Percentiles rank a stretch among this genome's conserved stretches.
Evolutionary conservation across 2,888 invertebrate species (phyloP).

Genomic region (Noctua fimbriata): DNA sequence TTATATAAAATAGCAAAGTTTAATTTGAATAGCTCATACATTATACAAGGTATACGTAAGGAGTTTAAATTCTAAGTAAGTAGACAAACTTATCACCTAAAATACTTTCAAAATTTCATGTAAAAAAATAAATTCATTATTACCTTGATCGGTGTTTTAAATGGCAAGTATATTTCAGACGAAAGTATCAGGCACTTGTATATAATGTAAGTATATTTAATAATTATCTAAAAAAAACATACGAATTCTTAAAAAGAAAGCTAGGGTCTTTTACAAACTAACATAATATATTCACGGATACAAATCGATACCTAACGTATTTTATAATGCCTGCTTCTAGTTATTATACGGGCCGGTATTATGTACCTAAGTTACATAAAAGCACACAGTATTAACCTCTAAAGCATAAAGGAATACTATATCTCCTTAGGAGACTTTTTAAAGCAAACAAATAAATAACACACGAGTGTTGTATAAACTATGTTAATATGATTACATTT

Average conservation of each 20-base stretch:
- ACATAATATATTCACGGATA: conserved; percentile 21
- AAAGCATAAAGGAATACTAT: conserved; percentile 56
- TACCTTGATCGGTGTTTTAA: conserved; percentile 65
- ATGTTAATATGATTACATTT: conserved; percentile 44
- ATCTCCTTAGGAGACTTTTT: conserved; percentile 63
- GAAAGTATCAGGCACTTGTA: conserved; percentile 39
- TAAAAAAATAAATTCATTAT: conserved; percentile 75
- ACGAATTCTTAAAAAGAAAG: conserved; percentile 17
- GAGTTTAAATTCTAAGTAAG: conserved; percentile 71
- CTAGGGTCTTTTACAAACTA: conserved; percentile 46
- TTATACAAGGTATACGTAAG: conserved; percentile 47
- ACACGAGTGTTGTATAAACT: conserved; percentile 23
- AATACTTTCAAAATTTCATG: conserved; percentile 78
- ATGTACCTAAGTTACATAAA: conserved; percentile 28
- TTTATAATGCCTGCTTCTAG: conserved; percentile 13
- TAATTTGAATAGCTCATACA: conserved; percentile 62
- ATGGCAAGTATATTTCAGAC: conserved; percentile 68
- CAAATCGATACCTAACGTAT: conserved; percentile 13
- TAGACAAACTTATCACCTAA: conserved; percentile 72
- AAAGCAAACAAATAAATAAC: conserved; percentile 60
- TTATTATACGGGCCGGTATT: neutral
- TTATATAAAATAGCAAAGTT: conserved; percentile 67
- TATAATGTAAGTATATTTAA: conserved; percentile 4
- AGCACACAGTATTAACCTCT: conserved; percentile 43
- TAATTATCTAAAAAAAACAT: neutral